Conservation (phyloP, 2,797 vertebrate genomes). For the Eremophila alpestris region DNA sequence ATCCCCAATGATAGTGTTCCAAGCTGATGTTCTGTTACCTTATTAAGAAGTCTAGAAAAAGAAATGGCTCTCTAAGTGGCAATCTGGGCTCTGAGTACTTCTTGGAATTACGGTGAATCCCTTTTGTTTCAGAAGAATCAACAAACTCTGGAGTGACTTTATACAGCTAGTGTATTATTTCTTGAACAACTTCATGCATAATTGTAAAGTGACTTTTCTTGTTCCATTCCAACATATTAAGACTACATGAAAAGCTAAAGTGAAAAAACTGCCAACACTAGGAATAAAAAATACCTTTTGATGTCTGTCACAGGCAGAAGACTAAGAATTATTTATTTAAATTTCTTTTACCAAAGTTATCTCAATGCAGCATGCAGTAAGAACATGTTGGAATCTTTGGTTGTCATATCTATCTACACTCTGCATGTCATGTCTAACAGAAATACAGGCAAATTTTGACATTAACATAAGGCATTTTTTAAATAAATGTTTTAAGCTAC, state of each 20-base stretch:
- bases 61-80: neutral
- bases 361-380: neutral
- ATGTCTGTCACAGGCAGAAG: neutral
- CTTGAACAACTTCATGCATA: neutral
- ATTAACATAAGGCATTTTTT: neutral
- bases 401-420: neutral
- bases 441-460: neutral
- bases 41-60: conserved; percentile 54
- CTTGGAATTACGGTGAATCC: neutral
- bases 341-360: neutral
- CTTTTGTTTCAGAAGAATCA: conserved; percentile 19
- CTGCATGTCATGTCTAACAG: neutral
- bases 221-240: neutral
- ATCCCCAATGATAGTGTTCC: conserved; percentile 60
- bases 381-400: neutral
- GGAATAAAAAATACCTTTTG: conserved; percentile 1
- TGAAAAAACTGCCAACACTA: neutral
- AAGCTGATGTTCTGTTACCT: conserved; percentile 50
- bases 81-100: neutral
- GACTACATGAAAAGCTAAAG: neutral
- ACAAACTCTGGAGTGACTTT: neutral
- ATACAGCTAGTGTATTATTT: neutral
- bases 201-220: neutral
- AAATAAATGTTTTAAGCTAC: neutral
- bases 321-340: neutral